phyloP scores from a whole-genome alignment of 2,888 invertebrate genomes.

The Erannis defoliaria region DNA sequence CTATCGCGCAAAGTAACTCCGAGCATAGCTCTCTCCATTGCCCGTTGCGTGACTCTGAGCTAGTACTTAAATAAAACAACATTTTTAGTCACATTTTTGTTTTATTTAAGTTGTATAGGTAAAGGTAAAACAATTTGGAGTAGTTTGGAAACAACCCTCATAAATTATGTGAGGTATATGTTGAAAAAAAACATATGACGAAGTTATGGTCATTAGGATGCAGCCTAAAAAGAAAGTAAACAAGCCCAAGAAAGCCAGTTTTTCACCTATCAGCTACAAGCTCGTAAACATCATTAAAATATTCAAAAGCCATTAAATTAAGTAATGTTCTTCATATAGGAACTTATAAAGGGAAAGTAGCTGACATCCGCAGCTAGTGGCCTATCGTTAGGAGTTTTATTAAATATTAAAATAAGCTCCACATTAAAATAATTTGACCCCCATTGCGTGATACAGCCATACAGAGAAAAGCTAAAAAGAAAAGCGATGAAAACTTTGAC shows the following conservation, averaged over 20 bases:
- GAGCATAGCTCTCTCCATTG: no score
- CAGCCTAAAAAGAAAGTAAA: slow-evolving; percentile 5
- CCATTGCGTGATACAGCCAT: neutral
- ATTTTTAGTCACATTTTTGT: no score
- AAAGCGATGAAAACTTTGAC: no score
- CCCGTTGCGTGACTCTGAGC: no score
- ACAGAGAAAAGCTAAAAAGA: slow-evolving; percentile 7
- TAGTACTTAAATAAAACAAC: no score
- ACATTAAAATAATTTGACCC: slow-evolving; percentile 21
- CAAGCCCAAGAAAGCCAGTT: neutral
- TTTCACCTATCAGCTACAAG: slow-evolving; percentile 7
- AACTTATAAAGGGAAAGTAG: slow-evolving; percentile 33
- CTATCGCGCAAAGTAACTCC: no score
- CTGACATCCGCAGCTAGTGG: slow-evolving; percentile 28
- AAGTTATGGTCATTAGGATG: neutral
- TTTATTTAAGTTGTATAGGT: no score
- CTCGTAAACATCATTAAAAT: slow-evolving; percentile 13
- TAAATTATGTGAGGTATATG: neutral
- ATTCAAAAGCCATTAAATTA: slow-evolving; percentile 12
- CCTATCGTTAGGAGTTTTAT: slow-evolving; percentile 43
- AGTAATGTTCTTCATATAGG: slow-evolving; percentile 9
- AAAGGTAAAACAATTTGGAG: no score
- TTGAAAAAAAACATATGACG: no score
- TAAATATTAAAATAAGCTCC: slow-evolving; percentile 34
- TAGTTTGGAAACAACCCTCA: no score